phyloP scores from a whole-genome alignment of 1,140 invertebrate genomes.

The Arion vulgaris region DNA sequence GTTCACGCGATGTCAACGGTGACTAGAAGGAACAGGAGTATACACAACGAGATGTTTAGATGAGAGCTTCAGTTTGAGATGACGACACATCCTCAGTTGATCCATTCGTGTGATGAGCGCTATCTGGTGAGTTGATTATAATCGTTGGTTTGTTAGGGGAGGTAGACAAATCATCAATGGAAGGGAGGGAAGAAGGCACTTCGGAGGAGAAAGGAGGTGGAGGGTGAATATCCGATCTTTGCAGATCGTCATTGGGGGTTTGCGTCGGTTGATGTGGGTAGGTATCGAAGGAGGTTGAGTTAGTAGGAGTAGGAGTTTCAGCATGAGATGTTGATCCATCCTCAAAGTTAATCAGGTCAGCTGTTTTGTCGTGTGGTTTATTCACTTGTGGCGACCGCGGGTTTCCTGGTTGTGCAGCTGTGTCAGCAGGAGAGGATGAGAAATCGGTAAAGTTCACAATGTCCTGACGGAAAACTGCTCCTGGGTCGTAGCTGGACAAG shows the following conservation, averaged over 20 bases:
- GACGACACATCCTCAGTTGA: constrained; percentile 12
- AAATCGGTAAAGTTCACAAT: constrained; percentile 13
- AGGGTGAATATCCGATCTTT: neutral
- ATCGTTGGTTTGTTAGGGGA: constrained; percentile 18
- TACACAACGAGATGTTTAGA: constrained; percentile 3
- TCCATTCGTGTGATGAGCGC: neutral
- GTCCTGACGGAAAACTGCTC: constrained; percentile 22
- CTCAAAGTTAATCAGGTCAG: neutral
- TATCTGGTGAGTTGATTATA: constrained; percentile 16
- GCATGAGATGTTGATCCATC: neutral
- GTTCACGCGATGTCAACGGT: too few relatives aligned
- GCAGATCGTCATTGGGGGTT: neutral
- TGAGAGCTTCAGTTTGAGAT: constrained; percentile 18
- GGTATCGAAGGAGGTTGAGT: neutral
- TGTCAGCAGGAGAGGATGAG: neutral
- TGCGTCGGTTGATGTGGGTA: neutral
- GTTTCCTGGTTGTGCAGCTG: neutral
- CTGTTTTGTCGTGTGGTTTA: neutral
- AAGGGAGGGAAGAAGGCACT: constrained; percentile 36
- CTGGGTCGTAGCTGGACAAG: constrained; percentile 36
- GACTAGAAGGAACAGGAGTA: too few relatives aligned
- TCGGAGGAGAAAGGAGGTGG: constrained; percentile 11
- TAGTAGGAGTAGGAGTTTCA: neutral
- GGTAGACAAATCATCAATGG: neutral
- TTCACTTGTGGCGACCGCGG: too few relatives aligned